These are phyloP conservation scores for Valencia hispanica DNA, from an alignment of 2,797 vertebrate genomes.

Conservation along the genomic window DNA sequence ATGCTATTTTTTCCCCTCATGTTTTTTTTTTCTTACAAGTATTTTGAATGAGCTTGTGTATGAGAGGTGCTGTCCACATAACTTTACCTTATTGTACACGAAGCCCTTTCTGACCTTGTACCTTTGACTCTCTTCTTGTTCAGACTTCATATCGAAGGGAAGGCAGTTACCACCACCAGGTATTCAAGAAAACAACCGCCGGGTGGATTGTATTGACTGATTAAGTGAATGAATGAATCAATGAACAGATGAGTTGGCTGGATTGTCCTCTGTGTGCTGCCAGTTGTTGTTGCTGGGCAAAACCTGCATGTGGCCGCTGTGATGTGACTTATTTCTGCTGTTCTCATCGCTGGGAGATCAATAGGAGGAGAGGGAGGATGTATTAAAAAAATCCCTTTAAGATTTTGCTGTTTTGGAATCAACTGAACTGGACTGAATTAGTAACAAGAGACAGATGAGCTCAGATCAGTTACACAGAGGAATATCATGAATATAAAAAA, in stretches of 20 bases:
- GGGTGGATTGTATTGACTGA: slow-evolving; percentile 23
- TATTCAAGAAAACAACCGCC: slow-evolving; percentile 58
- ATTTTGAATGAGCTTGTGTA: background rate
- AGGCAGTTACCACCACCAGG: slow-evolving; percentile 86
- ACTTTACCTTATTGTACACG: background rate
- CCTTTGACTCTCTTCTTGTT: slow-evolving; percentile 67
- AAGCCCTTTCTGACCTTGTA: slow-evolving; percentile 43
- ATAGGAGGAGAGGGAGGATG: slow-evolving; percentile 14
- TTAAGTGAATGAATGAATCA: slow-evolving; percentile 24
- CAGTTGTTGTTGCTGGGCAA: slow-evolving; percentile 50
- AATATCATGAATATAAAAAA: slow-evolving; percentile 22
- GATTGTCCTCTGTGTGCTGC: slow-evolving; percentile 39
- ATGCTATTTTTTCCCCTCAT: background rate
- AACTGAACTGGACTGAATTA: slow-evolving; percentile 26
- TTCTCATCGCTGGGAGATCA: slow-evolving; percentile 45
- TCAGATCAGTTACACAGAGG: background rate
- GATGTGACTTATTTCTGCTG: slow-evolving; percentile 48
- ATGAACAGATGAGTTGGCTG: slow-evolving; percentile 20
- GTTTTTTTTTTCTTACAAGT: background rate
- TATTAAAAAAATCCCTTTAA: slow-evolving; percentile 13
- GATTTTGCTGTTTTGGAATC: slow-evolving; percentile 41
- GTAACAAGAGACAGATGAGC: slow-evolving; percentile 20
- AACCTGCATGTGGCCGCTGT: slow-evolving; percentile 63
- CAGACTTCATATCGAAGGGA: slow-evolving; percentile 85
- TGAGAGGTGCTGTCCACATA: background rate